These are phyloP conservation scores for Watsonalla cultraria DNA, from an alignment of 2,888 invertebrate genomes.

Conservation along the genomic window DNA sequence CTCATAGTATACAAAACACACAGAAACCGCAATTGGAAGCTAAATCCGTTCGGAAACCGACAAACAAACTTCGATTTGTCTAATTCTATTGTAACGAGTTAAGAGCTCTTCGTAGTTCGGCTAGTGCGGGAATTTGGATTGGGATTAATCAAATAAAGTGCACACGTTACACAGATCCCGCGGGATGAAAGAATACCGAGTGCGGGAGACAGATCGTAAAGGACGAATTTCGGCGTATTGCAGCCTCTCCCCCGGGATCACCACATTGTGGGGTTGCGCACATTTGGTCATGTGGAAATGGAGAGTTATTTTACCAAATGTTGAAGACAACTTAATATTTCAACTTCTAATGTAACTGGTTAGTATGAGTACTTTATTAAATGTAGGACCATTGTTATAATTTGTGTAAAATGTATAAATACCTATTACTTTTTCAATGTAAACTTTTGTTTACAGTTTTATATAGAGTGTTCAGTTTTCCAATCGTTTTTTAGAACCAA, in stretches of 20 bases:
- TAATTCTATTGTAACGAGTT: background rate
- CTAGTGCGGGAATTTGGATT: background rate
- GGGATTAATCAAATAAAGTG: slow-evolving; percentile 4
- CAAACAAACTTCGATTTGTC: slow-evolving; percentile 3
- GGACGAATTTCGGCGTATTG: background rate
- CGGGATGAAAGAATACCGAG: slow-evolving; percentile 1
- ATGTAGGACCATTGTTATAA: too few relatives aligned
- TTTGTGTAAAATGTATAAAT: too few relatives aligned
- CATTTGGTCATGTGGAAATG: background rate
- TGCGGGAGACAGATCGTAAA: background rate
- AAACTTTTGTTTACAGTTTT: too few relatives aligned
- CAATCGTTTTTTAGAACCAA: too few relatives aligned
- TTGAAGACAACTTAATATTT: background rate
- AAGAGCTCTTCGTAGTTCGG: background rate
- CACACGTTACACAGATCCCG: slow-evolving; percentile 1
- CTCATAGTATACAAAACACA: background rate
- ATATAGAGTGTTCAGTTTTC: too few relatives aligned
- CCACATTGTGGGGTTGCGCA: background rate
- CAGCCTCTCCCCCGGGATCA: background rate
- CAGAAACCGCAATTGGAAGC: background rate
- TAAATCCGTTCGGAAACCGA: background rate
- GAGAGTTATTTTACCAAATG: background rate
- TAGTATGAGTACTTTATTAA: too few relatives aligned
- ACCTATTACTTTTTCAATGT: too few relatives aligned
- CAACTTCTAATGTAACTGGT: too few relatives aligned